Evolutionary conservation across 2,113 vertebrate species (phyloP), one percentile per base, ranked within the genome.

Genomic region (Tychaedon coryphoeus): DNA sequence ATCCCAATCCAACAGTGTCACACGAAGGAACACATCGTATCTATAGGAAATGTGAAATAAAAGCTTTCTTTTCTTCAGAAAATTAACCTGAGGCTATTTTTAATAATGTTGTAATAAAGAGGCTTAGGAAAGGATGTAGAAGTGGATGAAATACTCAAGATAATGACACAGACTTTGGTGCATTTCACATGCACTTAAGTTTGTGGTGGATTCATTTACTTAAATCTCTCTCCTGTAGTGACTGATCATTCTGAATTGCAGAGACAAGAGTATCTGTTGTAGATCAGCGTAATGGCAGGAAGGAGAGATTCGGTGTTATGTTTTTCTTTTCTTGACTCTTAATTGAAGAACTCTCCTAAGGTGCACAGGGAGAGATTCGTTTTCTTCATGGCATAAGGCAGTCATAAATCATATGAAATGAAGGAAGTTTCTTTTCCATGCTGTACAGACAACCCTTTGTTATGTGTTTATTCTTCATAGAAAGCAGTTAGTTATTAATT

Each of bases 301-400:
- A 89, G 83, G n/a, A 89, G 48, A 87, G 93, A 87, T 76, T 48
- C 42, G 65, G 75, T 86, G 45, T 93, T 92, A 57, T 26, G 22
- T 51, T 88, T 82, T 84, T 85, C 43, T 95, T 91, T 95, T 84
- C 88, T 62, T 78, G 80, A 29, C 58, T 95, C 28, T 91, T 96
- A 65, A 66, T 74, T 66, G 43, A n/a, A 29, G 16, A 45, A 54
- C 54, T 67, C 40, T 66, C 51, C 61, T 84, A 69, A 64, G 28
- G 31, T 83, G 45, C n/a, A 33, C 28, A n/a, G 78, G 87, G 88
- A 95, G 61, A 84, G 42, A 79, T 91, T 61, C 13, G 20, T 91
- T 86, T 90, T 67, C 45, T 96, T 92, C 36, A 33, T 72, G 48
- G 76, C 69, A 69, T 47, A 50, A 72, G 40, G 80, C 56, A 83